Evolutionary conservation across 1,140 invertebrate genomes (phyloP).

Genomic region (Drosophila repleta): DNA sequence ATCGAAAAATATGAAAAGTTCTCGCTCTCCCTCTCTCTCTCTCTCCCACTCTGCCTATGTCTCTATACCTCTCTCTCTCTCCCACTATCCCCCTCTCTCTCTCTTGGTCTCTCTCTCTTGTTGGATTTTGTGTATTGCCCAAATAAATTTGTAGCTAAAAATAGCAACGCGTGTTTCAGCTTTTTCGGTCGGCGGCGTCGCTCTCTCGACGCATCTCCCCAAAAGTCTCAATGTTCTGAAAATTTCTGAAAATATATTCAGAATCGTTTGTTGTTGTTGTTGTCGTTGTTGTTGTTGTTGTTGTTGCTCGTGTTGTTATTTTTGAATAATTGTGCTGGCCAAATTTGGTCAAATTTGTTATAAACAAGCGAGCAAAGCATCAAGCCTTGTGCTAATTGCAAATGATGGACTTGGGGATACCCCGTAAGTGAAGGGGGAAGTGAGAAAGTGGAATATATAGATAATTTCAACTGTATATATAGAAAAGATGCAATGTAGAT

Average conservation of each 20-base stretch:
- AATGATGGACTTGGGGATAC: neutral
- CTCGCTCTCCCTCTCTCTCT: slow-evolving; percentile 6
- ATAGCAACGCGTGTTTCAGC: slow-evolving; percentile 71
- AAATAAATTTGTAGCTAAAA: slow-evolving; percentile 76
- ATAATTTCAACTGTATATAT: too few species aligned
- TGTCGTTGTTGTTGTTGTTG: slow-evolving; percentile 36
- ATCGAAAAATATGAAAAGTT: slow-evolving; percentile 42
- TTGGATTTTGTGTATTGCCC: slow-evolving; percentile 45
- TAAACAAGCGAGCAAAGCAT: slow-evolving; percentile 45
- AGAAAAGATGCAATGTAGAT: too few species aligned
- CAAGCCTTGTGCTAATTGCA: neutral
- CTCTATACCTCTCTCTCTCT: slow-evolving; percentile 7
- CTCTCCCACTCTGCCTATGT: neutral
- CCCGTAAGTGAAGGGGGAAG: too few species aligned
- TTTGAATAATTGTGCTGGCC: slow-evolving; percentile 65
- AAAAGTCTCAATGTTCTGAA: slow-evolving; percentile 35
- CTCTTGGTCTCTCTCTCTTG: neutral
- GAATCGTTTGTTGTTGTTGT: slow-evolving; percentile 12
- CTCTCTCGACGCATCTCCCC: slow-evolving; percentile 17
- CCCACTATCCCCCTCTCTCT: neutral
- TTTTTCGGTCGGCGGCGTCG: slow-evolving; percentile 10
- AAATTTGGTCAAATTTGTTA: slow-evolving; percentile 77
- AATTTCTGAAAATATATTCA: slow-evolving; percentile 29
- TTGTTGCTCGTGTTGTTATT: slow-evolving; percentile 34
- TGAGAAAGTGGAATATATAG: too few species aligned